Evolutionary conservation across 2,113 vertebrate species (phyloP).

Genomic region (Amblyornis subalaris): DNA sequence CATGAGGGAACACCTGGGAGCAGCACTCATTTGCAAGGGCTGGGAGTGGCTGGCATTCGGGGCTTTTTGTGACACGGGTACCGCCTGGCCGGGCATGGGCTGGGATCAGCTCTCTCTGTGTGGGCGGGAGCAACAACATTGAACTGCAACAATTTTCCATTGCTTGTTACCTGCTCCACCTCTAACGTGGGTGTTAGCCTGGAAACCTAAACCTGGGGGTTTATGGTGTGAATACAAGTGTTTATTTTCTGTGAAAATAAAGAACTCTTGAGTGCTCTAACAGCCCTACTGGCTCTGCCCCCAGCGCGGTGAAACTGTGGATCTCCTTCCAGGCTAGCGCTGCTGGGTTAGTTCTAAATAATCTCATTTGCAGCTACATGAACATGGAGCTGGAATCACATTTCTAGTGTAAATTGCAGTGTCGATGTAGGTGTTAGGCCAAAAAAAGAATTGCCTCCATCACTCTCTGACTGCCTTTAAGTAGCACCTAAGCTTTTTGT

Average conservation of each 20-base stretch:
- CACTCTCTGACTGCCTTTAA: constrained; percentile 56
- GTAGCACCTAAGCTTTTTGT: constrained; percentile 54
- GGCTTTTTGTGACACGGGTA: background rate
- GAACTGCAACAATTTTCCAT: background rate
- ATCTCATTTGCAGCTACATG: background rate
- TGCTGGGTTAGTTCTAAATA: constrained; percentile 20
- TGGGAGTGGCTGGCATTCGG: background rate
- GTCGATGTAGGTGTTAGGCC: constrained; percentile 6
- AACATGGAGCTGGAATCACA: background rate
- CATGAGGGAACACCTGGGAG: background rate
- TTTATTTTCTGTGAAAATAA: constrained; percentile 60
- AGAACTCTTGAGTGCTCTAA: background rate
- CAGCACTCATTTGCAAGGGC: background rate
- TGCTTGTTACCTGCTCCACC: background rate
- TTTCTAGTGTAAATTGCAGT: constrained; percentile 26
- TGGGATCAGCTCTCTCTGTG: fast-evolving
- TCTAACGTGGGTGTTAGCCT: background rate
- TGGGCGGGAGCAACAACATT: background rate
- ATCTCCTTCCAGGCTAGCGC: background rate
- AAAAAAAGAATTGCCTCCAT: constrained; percentile 44
- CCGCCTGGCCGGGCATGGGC: background rate
- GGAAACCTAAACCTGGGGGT: background rate
- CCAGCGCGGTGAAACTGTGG: fast-evolving
- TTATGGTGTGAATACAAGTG: background rate
- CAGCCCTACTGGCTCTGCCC: constrained; percentile 19